phyloP scores from a whole-genome alignment of 2,113 vertebrate genomes.

The Ariopsis seemanni region DNA sequence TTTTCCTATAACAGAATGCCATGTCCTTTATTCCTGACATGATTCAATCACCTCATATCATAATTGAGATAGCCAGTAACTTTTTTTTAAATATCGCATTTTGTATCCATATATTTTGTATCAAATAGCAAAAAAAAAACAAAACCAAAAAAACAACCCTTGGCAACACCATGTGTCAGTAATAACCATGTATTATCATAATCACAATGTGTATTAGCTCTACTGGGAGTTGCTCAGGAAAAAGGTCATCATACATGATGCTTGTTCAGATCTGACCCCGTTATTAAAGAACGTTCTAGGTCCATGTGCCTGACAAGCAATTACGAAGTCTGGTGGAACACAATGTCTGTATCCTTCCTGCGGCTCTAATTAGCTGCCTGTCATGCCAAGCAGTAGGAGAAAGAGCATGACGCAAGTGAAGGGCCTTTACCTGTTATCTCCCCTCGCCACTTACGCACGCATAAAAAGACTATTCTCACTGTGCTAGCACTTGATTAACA shows the following conservation, averaged over 20 bases:
- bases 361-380: conserved; percentile 51
- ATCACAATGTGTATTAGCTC: conserved; percentile 16
- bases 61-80: neutral
- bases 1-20: neutral
- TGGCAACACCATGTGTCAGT: neutral
- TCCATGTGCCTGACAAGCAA: conserved; percentile 50
- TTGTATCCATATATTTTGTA: neutral
- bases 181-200: conserved; percentile 33
- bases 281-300: conserved; percentile 62
- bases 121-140: neutral
- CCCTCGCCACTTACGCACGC: conserved; percentile 6
- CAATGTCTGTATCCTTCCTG: conserved; percentile 41
- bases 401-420: conserved; percentile 31
- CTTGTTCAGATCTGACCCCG: conserved; percentile 30
- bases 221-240: neutral
- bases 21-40: neutral
- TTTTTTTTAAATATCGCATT: neutral
- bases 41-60: neutral
- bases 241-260: neutral
- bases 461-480: conserved; percentile 22
- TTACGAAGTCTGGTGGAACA: conserved; percentile 45
- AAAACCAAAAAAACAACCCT: neutral
- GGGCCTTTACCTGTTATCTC: conserved; percentile 40
- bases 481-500: conserved; percentile 40
- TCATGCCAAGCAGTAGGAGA: conserved; percentile 42